A percentile compares a stretch with the other conserved stretches of the same genome.
Evolutionary conservation across 2,113 vertebrate species (phyloP).

Genomic region (Thalassoma bifasciatum): DNA sequence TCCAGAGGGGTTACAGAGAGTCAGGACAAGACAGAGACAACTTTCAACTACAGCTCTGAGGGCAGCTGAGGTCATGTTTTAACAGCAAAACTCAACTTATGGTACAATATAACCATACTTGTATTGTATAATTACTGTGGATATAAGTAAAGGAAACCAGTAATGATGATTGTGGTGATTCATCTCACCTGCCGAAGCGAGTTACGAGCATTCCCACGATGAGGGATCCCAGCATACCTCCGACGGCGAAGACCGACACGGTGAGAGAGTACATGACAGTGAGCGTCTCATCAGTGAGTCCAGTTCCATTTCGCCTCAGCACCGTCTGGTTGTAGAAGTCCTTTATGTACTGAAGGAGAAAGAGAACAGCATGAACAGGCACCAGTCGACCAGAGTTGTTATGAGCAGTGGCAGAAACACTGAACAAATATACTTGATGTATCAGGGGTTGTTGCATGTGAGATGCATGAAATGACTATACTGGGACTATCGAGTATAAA

Average conservation of each 20-base stretch:
- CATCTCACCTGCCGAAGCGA: conserved; percentile 87
- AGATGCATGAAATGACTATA: too few species aligned
- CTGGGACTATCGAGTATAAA: too few species aligned
- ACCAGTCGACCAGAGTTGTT: neutral
- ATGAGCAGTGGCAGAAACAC: neutral
- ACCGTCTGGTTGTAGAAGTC: conserved; percentile 90
- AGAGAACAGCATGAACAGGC: neutral
- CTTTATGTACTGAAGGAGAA: conserved; percentile 86
- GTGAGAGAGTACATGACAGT: conserved; percentile 92
- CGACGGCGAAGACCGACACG: conserved; percentile 90
- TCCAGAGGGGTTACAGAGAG: conserved; percentile 3
- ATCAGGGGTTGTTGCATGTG: too few species aligned
- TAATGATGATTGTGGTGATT: neutral
- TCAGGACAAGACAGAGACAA: conserved; percentile 6
- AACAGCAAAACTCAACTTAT: neutral
- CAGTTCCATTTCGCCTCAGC: conserved; percentile 81
- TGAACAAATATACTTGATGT: too few species aligned
- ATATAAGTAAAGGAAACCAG: neutral
- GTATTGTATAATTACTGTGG: too few species aligned
- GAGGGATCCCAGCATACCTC: conserved; percentile 88
- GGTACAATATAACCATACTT: neutral
- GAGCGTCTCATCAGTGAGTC: conserved; percentile 78
- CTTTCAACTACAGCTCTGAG: conserved; percentile 18
- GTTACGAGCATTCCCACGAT: conserved; percentile 88
- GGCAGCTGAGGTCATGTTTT: conserved; percentile 3